A percentile compares a stretch with the other conserved stretches of the same genome.
These are phyloP conservation scores for Ecdyonurus torrentis DNA, from an alignment of 2,888 invertebrate species.

Conservation along the genomic window DNA sequence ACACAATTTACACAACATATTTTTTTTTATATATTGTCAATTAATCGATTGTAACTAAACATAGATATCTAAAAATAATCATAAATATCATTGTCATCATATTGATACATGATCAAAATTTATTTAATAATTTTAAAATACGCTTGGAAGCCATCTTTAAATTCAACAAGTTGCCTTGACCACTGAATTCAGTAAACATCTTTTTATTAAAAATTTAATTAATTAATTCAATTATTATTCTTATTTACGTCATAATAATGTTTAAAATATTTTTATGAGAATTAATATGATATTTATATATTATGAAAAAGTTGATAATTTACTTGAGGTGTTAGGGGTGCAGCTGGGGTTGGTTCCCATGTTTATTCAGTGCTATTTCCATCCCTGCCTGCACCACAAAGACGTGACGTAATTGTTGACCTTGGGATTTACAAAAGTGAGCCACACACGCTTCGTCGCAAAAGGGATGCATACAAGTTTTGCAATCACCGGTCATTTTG, in stretches of 20 bases:
- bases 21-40: too few relatives aligned
- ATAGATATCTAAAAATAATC: too few relatives aligned
- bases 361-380: conserved; percentile 3
- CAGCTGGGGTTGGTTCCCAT: neutral
- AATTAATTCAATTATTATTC: too few relatives aligned
- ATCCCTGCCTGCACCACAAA: neutral
- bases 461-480: neutral
- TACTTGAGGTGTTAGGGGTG: neutral
- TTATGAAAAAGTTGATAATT: neutral
- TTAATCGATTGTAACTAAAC: too few relatives aligned
- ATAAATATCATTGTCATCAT: too few relatives aligned
- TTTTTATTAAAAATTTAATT: too few relatives aligned
- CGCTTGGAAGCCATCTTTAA: conserved; percentile 8
- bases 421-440: neutral
- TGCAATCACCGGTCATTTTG: neutral
- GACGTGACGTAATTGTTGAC: neutral
- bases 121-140: neutral
- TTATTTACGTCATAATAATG: too few relatives aligned
- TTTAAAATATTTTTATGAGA: too few relatives aligned
- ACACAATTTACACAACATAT: neutral
- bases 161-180: conserved; percentile 9
- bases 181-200: neutral
- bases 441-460: too few relatives aligned
- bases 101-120: neutral
- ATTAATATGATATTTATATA: too few relatives aligned